phyloP scores from a whole-genome alignment of 2,113 vertebrate species.

The Opisthocomus hoazin region DNA sequence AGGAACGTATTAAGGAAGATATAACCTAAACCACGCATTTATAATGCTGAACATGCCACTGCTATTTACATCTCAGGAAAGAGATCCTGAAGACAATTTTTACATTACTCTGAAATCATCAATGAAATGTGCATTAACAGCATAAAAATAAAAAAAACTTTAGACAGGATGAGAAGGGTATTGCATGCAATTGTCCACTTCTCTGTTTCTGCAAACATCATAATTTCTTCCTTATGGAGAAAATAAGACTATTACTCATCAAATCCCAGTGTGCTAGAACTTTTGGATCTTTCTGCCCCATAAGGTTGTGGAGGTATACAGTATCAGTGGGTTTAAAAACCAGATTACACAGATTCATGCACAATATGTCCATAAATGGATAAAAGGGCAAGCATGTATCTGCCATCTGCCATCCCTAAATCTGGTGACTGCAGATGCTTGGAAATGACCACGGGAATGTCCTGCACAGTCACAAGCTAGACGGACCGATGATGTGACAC shows the following conservation, averaged over 20 bases:
- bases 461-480: neutral
- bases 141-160: neutral
- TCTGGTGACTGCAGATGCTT: neutral
- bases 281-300: neutral
- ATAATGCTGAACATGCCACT: neutral
- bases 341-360: neutral
- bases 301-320: neutral
- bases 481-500: neutral
- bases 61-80: neutral
- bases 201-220: neutral
- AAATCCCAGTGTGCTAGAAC: neutral
- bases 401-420: neutral
- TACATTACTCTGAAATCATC: neutral
- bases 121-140: neutral
- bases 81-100: neutral
- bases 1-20: neutral
- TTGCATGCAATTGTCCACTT: neutral
- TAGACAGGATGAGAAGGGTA: neutral
- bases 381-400: neutral
- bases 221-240: neutral
- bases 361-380: neutral
- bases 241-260: neutral
- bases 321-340: neutral
- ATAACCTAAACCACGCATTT: neutral
- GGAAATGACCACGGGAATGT: neutral